Evolutionary conservation across 2,888 invertebrate species (phyloP), one percentile per base, ranked within the genome.

Genomic region (Nemotelus nigrinus): DNA sequence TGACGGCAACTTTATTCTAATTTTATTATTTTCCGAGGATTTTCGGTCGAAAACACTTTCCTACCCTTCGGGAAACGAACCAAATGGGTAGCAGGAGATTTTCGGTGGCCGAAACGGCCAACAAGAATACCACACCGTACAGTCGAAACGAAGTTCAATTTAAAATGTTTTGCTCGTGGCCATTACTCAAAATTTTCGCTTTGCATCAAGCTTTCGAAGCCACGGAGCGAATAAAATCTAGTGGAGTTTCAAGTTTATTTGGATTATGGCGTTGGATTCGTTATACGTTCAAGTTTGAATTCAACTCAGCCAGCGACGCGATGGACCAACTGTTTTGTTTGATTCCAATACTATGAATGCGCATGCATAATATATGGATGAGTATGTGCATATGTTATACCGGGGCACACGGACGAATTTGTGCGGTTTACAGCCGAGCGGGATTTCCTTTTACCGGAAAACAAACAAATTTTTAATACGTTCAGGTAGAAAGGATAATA

Each of bases 1-100:
- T 74, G 74, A 72, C 72, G 71, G 77, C 45, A 65, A 72, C 64
- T 77, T 77, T 77, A 77, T 77, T 77, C 77, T 65, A 77, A 77
- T 77, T 77, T 72, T 72, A 74, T 74, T 70, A 70, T 70, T 70
- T 74, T 60, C 48, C 39, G 8, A 60, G 74, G 74, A 74, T 74
- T 74, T 74, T 72, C 70, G 72, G 45, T 60, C 74, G 74, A 60
- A 60, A 74, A 60, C 72, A 60, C 50, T 60, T 60, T n/a, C 63
- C 68, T 25, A 25, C 58, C 41, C 41, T 10, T 63, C 50, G 48
- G 47, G 67, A 39, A 25, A 5, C 25, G 65, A 8, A n/a, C 8
- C 58, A 25, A 6, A 4, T 48, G 10, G 39, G 3, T 48, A 39
- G 67, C 50, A 4, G 25, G 67, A 8, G 39, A 67, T 50, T 67